Evolutionary conservation across 1,140 invertebrate species (phyloP), one percentile per base, ranked within the genome.

Genomic region (Harpegnathos saltator): DNA sequence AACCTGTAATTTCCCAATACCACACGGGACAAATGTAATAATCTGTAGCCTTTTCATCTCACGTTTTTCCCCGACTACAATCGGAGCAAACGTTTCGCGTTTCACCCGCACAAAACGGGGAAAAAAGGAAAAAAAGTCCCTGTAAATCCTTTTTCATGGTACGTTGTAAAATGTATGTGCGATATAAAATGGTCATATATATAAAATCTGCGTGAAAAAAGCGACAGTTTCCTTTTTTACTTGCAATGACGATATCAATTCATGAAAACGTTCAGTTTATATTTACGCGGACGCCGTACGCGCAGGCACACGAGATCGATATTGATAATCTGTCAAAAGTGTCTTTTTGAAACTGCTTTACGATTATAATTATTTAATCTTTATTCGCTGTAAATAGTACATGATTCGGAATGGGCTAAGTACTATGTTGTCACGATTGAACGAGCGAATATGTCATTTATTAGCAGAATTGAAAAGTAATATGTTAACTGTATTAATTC

Each of bases 1-100:
- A 52, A 44, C 15, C 17, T 38, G 50, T 68, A 78, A 69, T 78
- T 69, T 80, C 33, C 68, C 75, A 48, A 80, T 69, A 69, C 38
- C n/a, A 15, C 65, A n/a, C 52, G 14, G 17, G 24, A 9, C 54
- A 78, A 68, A 80, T 59, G 14, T 80, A 59, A 80, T 69, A 80
- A 71, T 71, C 65, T 58, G n/a, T 14, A 58, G 65, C 3, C 65
- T 71, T 71, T 80, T 80, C 66, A 71, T 80, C 29, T 78, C 65
- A 33, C 65, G 24, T 71, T 80, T 48, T 24, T 44, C 17, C 15
- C 38, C 52, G 52, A 7, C 24, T 48, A 33, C 75, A 80, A 80
- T 58, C 33, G 52, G 65, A 59, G 38, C 54, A 22, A 66, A 58
- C 29, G 63, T 80, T 80, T 80, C 65, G 33, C 14, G 52, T 80